Evolutionary conservation across 2,797 vertebrate genomes (phyloP).

Genomic region (Pseudomugil tenellus): DNA sequence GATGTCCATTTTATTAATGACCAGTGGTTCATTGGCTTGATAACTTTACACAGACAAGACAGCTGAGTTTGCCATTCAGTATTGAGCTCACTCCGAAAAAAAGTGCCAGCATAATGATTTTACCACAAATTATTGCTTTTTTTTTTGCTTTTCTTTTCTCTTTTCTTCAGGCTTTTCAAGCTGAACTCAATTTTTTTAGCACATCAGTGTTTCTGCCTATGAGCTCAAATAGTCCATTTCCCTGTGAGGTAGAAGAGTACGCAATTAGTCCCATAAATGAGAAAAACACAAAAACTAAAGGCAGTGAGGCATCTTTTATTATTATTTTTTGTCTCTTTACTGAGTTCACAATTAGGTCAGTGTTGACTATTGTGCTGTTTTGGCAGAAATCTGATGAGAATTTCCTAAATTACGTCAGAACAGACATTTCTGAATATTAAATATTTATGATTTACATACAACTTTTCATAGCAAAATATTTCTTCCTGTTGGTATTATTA

Average conservation of each 20-base stretch:
- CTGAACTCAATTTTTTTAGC: slow-evolving; percentile 29
- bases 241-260: slow-evolving; percentile 42
- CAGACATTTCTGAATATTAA: slow-evolving; percentile 5
- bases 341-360: slow-evolving; percentile 51
- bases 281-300: slow-evolving; percentile 30
- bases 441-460: slow-evolving; percentile 40
- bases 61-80: slow-evolving; percentile 48
- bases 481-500: slow-evolving; percentile 31
- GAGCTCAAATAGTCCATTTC: slow-evolving; percentile 57
- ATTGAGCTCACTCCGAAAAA: slow-evolving; percentile 36
- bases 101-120: slow-evolving; percentile 44
- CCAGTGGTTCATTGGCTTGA: slow-evolving; percentile 49
- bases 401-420: slow-evolving; percentile 11
- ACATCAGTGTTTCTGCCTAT: slow-evolving; percentile 40
- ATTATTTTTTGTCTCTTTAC: slow-evolving; percentile 35
- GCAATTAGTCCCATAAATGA: slow-evolving; percentile 67
- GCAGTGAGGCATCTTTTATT: neutral
- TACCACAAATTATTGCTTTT: slow-evolving; percentile 50
- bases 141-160: slow-evolving; percentile 27
- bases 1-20: slow-evolving; percentile 55
- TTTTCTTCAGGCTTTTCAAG: slow-evolving; percentile 24
- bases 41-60: slow-evolving; percentile 39
- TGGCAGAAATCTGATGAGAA: neutral
- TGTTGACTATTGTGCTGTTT: neutral
- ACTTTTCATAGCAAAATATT: slow-evolving; percentile 31